Evolutionary conservation across 2,888 invertebrate genomes (phyloP).

Genomic region (Hipparchia sbordonii): DNA sequence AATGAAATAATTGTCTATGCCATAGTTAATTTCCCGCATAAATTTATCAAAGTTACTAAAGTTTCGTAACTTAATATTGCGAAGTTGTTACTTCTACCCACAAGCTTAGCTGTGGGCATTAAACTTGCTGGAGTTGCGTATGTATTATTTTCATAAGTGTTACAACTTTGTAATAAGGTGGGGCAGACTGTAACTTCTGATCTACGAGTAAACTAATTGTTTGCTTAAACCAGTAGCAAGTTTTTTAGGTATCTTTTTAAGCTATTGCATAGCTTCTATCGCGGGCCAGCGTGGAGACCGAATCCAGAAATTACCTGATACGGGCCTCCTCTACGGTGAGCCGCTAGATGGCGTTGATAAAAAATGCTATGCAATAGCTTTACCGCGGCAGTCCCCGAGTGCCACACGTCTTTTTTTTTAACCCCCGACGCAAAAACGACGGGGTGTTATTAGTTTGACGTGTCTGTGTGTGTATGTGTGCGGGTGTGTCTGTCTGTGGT

Average conservation of each 20-base stretch:
- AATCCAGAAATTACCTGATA: too few species aligned
- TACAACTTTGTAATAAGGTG: background rate
- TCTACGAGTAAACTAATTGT: background rate
- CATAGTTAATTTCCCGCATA: constrained; percentile 3
- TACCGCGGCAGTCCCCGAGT: too few species aligned
- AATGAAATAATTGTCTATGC: background rate
- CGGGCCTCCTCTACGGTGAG: too few species aligned
- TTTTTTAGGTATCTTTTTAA: background rate
- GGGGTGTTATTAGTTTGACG: too few species aligned
- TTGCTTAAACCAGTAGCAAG: background rate
- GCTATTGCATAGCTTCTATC: too few species aligned
- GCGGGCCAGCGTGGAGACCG: too few species aligned
- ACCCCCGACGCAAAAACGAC: too few species aligned
- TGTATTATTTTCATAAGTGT: constrained; percentile 2
- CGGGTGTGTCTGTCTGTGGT: too few species aligned
- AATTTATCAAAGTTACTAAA: constrained; percentile 10
- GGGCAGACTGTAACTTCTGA: background rate
- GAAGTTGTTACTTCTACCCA: background rate
- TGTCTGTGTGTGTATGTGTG: too few species aligned
- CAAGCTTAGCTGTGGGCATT: constrained; percentile 9
- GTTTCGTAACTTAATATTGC: constrained; percentile 9
- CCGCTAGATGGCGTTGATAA: too few species aligned
- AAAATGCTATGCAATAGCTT: too few species aligned
- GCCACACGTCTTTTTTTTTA: too few species aligned
- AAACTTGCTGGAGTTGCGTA: background rate